Evolutionary conservation across 2,888 invertebrate genomes (phyloP).

Genomic region (Hymenopus coronatus): DNA sequence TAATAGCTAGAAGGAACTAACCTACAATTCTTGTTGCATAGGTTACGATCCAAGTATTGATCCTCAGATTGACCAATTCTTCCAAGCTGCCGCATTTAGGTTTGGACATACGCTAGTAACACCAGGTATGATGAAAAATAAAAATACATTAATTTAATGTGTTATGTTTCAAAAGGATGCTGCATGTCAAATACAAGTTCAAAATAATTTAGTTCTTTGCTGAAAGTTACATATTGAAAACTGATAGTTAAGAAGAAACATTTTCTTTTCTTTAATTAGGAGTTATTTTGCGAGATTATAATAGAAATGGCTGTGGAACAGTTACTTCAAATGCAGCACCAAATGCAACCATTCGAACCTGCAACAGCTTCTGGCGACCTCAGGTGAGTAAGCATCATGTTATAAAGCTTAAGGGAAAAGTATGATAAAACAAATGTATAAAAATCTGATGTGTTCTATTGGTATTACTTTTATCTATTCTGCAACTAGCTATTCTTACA

Average conservation of each 20-base stretch:
- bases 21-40: slow-evolving; percentile 32
- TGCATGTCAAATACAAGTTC: not conserved
- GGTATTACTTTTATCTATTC: no score
- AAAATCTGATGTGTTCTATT: no score
- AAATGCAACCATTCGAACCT: slow-evolving; percentile 47
- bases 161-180: not conserved
- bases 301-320: slow-evolving; percentile 45
- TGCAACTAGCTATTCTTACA: no score
- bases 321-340: not conserved
- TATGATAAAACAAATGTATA: no score
- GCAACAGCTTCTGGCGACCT: slow-evolving; percentile 55
- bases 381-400: slow-evolving; percentile 41
- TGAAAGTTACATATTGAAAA: no score
- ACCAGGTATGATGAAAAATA: slow-evolving; percentile 43
- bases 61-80: slow-evolving; percentile 60
- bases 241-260: no score
- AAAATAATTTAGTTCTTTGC: not conserved
- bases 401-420: no score
- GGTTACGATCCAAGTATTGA: slow-evolving; percentile 54
- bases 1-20: no score
- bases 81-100: slow-evolving; percentile 60
- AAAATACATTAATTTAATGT: not conserved
- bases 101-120: slow-evolving; percentile 60
- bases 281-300: slow-evolving; percentile 50
- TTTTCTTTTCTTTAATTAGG: slow-evolving; percentile 36